Conservation (phyloP, 2,888 invertebrate genomes). For the Melinopterus prodromus region DNA sequence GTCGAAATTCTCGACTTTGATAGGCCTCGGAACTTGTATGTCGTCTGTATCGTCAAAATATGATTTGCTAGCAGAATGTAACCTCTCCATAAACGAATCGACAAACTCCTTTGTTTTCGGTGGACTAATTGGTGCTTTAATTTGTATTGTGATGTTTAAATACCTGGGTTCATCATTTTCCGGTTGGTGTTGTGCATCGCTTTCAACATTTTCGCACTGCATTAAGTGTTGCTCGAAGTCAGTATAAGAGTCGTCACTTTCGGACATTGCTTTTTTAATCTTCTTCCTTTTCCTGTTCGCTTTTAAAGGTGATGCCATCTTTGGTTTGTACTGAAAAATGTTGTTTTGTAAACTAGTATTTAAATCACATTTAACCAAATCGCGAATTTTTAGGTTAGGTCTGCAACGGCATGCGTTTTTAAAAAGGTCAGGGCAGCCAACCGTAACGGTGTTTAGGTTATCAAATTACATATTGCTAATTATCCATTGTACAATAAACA, state of each 20-base stretch:
- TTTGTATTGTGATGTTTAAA: not conserved
- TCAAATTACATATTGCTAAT: too few species aligned
- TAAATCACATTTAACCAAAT: too few species aligned
- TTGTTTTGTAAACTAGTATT: too few species aligned
- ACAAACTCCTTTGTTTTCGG: not conserved
- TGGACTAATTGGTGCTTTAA: not conserved
- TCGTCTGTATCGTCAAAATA: not conserved
- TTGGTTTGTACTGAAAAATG: not conserved
- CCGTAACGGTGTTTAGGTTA: too few species aligned
- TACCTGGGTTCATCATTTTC: not conserved
- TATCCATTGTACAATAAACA: too few species aligned
- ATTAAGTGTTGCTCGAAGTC: not conserved
- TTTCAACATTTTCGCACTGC: not conserved
- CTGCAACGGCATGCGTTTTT: too few species aligned
- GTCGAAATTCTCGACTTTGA: not conserved
- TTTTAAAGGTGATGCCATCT: not conserved
- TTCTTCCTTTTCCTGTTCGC: not conserved
- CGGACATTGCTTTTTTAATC: not conserved
- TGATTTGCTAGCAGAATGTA: not conserved
- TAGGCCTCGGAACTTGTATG: not conserved
- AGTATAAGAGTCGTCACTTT: not conserved
- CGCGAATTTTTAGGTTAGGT: too few species aligned
- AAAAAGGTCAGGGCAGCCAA: too few species aligned
- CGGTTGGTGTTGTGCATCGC: too few species aligned
- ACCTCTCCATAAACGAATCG: not conserved